Evolutionary conservation across 2,888 invertebrate genomes (phyloP).

Genomic region (Trilocha varians): DNA sequence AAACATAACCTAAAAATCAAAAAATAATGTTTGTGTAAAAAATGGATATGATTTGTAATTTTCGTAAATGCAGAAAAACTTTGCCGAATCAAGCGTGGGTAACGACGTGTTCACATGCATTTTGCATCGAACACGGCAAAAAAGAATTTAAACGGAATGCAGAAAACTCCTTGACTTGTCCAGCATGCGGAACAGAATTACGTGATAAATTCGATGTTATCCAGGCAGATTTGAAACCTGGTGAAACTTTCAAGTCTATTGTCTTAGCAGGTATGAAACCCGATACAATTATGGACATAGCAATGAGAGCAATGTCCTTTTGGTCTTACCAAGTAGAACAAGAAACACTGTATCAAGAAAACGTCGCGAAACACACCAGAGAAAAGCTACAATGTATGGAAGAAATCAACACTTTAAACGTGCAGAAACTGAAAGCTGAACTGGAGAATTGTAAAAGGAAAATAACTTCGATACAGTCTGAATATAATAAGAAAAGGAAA

Average conservation of each 20-base stretch:
- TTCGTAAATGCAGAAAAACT: slow-evolving; percentile 64
- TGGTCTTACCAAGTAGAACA: slow-evolving; percentile 71
- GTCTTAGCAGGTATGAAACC: slow-evolving; percentile 69
- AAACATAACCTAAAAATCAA: slow-evolving; percentile 9
- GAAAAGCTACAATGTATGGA: slow-evolving; percentile 62
- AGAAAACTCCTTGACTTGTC: slow-evolving; percentile 59
- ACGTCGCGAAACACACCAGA: slow-evolving; percentile 55
- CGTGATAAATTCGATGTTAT: slow-evolving; percentile 68
- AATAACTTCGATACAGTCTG: slow-evolving; percentile 50
- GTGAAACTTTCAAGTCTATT: slow-evolving; percentile 68
- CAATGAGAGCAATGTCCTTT: slow-evolving; percentile 70
- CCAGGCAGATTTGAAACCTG: slow-evolving; percentile 65
- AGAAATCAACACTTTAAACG: slow-evolving; percentile 54
- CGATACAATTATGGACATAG: slow-evolving; percentile 68
- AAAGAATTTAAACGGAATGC: slow-evolving; percentile 58
- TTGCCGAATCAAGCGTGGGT: slow-evolving; percentile 65
- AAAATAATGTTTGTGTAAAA: slow-evolving; percentile 1
- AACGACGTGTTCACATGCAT: slow-evolving; percentile 71
- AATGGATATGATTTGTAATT: slow-evolving; percentile 66
- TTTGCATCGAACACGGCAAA: slow-evolving; percentile 69
- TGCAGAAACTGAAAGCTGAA: slow-evolving; percentile 63
- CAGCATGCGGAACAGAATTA: slow-evolving; percentile 64
- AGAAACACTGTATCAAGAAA: slow-evolving; percentile 65
- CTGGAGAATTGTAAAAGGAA: slow-evolving; percentile 62
- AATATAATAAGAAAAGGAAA: slow-evolving; percentile 56